phyloP scores from a whole-genome alignment of 2,113 vertebrate genomes.

The Chitala chitala region DNA sequence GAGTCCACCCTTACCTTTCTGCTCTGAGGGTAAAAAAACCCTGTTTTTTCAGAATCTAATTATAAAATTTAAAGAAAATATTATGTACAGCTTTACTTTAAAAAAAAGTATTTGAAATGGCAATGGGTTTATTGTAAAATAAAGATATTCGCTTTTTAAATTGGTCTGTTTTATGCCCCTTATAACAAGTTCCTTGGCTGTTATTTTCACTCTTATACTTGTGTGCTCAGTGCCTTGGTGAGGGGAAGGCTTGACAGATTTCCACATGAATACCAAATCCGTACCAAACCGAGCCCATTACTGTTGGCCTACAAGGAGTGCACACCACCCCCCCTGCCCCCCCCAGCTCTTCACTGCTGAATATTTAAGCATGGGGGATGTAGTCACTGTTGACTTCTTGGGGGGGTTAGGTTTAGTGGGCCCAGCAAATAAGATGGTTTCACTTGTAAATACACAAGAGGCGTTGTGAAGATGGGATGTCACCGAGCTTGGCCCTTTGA shows the following conservation, averaged over 20 bases:
- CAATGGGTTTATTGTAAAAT: background rate
- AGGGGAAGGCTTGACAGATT: background rate
- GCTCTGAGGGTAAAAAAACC: background rate
- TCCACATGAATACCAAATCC: slow-evolving; percentile 51
- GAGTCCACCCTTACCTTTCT: background rate
- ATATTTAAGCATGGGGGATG: slow-evolving; percentile 64
- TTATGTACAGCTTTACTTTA: background rate
- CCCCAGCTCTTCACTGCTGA: slow-evolving; percentile 52
- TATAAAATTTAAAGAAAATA: background rate
- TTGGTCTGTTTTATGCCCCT: background rate
- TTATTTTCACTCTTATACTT: background rate
- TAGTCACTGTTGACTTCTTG: slow-evolving; percentile 38
- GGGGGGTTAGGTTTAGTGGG: slow-evolving; percentile 60
- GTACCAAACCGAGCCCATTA: slow-evolving; percentile 25
- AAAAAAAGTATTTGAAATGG: slow-evolving; percentile 10
- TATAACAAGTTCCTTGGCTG: background rate
- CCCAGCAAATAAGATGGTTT: slow-evolving; percentile 64
- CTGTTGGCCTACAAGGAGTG: slow-evolving; percentile 32
- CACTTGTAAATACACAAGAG: slow-evolving; percentile 56
- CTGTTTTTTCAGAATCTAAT: background rate
- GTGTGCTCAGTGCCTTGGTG: background rate
- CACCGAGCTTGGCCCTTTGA: slow-evolving; percentile 55
- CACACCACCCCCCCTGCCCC: slow-evolving; percentile 32
- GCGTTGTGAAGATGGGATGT: slow-evolving; percentile 55
- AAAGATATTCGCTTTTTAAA: too few relatives aligned